Evolutionary conservation across 2,888 invertebrate species (phyloP).

Genomic region (Megalurothrips usitatus): DNA sequence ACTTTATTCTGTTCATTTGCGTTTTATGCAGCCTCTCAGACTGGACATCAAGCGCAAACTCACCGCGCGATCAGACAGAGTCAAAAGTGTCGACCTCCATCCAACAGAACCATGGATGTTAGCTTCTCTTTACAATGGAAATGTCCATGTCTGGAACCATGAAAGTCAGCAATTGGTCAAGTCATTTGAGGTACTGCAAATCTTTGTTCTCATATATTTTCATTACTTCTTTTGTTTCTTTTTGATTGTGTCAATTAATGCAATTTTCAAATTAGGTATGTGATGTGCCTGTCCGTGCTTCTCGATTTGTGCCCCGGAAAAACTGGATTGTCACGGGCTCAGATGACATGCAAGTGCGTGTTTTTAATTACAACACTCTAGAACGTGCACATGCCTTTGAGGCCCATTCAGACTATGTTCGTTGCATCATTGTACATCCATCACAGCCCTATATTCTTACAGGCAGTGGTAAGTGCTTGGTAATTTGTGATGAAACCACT

Average conservation of each 20-base stretch:
- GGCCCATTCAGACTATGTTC: constrained; percentile 97
- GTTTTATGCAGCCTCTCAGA: constrained; percentile 70
- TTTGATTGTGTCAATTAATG: background rate
- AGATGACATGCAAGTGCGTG: constrained; percentile 90
- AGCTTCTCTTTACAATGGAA: constrained; percentile 96
- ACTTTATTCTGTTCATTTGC: background rate
- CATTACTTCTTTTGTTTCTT: background rate
- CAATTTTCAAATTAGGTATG: constrained; percentile 57
- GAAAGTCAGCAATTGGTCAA: constrained; percentile 88
- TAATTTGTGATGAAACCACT: no score
- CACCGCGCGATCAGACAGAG: constrained; percentile 95
- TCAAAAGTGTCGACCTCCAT: constrained; percentile 96
- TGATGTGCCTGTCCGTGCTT: constrained; percentile 92
- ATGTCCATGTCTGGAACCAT: constrained; percentile 99
- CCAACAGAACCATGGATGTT: constrained; percentile 98
- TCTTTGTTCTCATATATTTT: background rate
- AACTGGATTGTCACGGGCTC: constrained; percentile 99
- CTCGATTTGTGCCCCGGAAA: constrained; percentile 93
- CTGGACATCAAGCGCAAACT: constrained; percentile 97
- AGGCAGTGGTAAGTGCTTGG: constrained; percentile 73
- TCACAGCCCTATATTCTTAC: constrained; percentile 95
- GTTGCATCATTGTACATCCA: constrained; percentile 95
- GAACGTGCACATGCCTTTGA: constrained; percentile 95
- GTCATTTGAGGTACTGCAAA: constrained; percentile 71
- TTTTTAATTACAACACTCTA: constrained; percentile 97